Conservation (phyloP, 2,113 vertebrate species). For the Phaetusa simplex region DNA sequence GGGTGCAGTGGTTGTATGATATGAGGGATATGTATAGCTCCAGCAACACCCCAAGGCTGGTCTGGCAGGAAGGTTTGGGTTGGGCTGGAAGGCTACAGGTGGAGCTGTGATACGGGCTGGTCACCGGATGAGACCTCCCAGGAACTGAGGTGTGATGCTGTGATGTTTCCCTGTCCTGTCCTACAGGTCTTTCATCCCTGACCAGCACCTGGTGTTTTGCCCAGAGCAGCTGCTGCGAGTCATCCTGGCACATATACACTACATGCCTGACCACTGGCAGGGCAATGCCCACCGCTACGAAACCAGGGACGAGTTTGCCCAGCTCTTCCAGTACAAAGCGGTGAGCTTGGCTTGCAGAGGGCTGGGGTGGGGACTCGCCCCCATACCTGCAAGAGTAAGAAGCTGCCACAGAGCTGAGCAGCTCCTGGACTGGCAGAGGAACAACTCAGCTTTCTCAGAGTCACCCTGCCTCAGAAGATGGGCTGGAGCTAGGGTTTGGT, state of each 20-base stretch:
- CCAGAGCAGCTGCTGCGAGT: conserved; percentile 96
- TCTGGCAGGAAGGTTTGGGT: neutral
- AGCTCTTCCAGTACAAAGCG: conserved; percentile 99
- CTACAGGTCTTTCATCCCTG: conserved; percentile 93
- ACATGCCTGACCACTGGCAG: conserved; percentile 99
- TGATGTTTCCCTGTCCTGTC: neutral
- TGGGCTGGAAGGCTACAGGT: neutral
- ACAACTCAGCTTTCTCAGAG: neutral
- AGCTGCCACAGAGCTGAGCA: neutral
- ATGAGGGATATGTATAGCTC: neutral
- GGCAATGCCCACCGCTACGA: conserved; percentile 95
- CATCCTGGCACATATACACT: conserved; percentile 96
- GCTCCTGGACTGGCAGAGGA: neutral
- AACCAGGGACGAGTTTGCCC: conserved; percentile 95
- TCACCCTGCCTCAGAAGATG: neutral
- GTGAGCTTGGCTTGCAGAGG: conserved; percentile 76
- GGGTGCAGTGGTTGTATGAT: neutral
- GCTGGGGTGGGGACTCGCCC: neutral
- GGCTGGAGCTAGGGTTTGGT: neutral
- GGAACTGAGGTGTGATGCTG: neutral
- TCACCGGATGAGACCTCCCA: neutral
- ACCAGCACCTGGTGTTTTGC: conserved; percentile 96
- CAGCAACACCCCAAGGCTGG: neutral
- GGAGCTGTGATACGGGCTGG: neutral
- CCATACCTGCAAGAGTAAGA: neutral